These are phyloP conservation scores for Thymallus thymallus DNA, from an alignment of 2,113 vertebrate species.

Conservation along the genomic window DNA sequence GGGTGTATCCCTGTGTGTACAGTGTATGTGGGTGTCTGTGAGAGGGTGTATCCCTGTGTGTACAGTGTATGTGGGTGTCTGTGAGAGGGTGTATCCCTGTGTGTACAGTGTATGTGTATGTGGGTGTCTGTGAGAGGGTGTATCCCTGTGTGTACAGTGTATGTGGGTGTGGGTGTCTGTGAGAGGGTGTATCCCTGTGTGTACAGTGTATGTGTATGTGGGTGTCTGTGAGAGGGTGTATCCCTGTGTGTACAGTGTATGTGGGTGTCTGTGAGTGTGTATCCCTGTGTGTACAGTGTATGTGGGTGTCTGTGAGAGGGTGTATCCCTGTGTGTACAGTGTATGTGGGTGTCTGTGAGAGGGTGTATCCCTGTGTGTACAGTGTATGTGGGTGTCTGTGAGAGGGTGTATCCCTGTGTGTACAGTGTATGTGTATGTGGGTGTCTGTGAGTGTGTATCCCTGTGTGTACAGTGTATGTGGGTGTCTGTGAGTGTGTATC, in stretches of 20 bases:
- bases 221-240: not conserved
- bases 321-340: not conserved
- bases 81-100: not conserved
- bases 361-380: too few relatives aligned
- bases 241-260: too few relatives aligned
- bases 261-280: too few relatives aligned
- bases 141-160: not conserved
- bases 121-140: not conserved
- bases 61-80: not conserved
- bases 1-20: not conserved
- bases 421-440: not conserved
- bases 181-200: not conserved
- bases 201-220: not conserved
- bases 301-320: not conserved
- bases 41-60: too few relatives aligned
- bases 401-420: not conserved
- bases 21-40: too few relatives aligned
- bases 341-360: too few relatives aligned
- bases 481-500: too few relatives aligned
- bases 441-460: not conserved
- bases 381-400: not conserved
- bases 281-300: not conserved
- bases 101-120: not conserved
- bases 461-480: too few relatives aligned
- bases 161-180: not conserved